Evolutionary conservation across 2,113 vertebrate species (phyloP), one percentile per base, ranked within the genome.

Genomic region (Rhinoderma darwinii): DNA sequence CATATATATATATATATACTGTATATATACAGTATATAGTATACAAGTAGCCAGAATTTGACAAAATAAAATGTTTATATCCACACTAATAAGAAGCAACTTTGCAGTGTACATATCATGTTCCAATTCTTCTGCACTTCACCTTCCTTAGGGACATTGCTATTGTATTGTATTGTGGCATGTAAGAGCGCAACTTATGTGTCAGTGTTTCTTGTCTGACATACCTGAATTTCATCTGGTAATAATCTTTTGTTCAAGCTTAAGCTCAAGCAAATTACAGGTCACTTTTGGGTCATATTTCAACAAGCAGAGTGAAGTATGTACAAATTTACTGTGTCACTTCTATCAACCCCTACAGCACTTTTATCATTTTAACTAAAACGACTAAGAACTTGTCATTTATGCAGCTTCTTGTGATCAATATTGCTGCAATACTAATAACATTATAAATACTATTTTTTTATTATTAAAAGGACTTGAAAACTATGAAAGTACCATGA

Each of bases 161-260:
- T 27, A 27, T 27, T 59, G 22, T 14, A 63, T 20, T 73, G 20
- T n/a, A 41, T 73, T 25, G 20, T 41, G 25, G 37, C 70, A 41
- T 41, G 37, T 73, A 11, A 39, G 35, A 73, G 70, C 5, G 12
- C 37, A 41, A 12, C 37, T 22, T 8, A 32, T 22, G 27, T 68
- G 18, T 72, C 68, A 37, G 68, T 72, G 68, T 39, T 73, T 41
- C 18, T 51, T 78, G 30, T 54, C 50, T 35, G 14, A 41, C 56
- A 17, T 59, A 84, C 17, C 50, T 75, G n/a, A 56, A 84, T 61
- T 84, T 15, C 83, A 84, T 84, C 70, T 75, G 83, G 83, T 59
- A 84, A 84, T 39, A 61, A 75, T 56, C 51, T 84, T 44, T 84
- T 75, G 22, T 54, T 72, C 35, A 18, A 50, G 44, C 18, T 51